Evolutionary conservation across 2,797 vertebrate species (phyloP).

Genomic region (Ptychobarbus kaznakovi): DNA sequence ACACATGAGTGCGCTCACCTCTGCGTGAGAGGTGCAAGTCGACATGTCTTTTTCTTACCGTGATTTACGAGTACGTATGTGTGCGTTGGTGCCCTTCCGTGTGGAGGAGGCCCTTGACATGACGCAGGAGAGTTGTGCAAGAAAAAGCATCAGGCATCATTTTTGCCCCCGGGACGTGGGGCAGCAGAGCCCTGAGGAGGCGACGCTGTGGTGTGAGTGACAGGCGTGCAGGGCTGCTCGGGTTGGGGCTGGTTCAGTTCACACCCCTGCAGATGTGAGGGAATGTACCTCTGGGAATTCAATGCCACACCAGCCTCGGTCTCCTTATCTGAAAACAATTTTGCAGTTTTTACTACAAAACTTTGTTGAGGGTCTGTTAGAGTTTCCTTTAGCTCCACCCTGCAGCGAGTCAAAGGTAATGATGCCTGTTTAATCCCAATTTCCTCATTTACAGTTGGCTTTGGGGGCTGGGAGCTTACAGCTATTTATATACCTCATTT

Average conservation of each 20-base stretch:
- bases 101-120: slow-evolving; percentile 34
- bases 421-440: slow-evolving; percentile 35
- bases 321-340: slow-evolving; percentile 44
- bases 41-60: slow-evolving; percentile 30
- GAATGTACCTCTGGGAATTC: slow-evolving; percentile 41
- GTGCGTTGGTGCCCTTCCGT: slow-evolving; percentile 20
- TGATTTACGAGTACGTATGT: slow-evolving; percentile 39
- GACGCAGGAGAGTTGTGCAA: slow-evolving; percentile 23
- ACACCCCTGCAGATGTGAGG: slow-evolving; percentile 11
- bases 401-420: slow-evolving; percentile 32
- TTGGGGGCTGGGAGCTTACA: neutral
- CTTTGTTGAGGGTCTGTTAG: slow-evolving; percentile 16
- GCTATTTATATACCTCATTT: slow-evolving; percentile 41
- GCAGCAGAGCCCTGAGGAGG: slow-evolving; percentile 35
- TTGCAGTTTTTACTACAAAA: slow-evolving; percentile 14
- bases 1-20: slow-evolving; percentile 5
- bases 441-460: slow-evolving; percentile 26
- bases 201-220: slow-evolving; percentile 28
- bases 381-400: neutral
- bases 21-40: slow-evolving; percentile 31
- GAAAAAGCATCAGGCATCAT: slow-evolving; percentile 42
- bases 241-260: slow-evolving; percentile 42
- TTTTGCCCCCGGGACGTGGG: slow-evolving; percentile 31
- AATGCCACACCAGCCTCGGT: slow-evolving; percentile 30
- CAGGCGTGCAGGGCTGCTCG: slow-evolving; percentile 24